These are phyloP conservation scores for Coptodon rendalli DNA, from an alignment of 2,113 vertebrate species.

Conservation along the genomic window DNA sequence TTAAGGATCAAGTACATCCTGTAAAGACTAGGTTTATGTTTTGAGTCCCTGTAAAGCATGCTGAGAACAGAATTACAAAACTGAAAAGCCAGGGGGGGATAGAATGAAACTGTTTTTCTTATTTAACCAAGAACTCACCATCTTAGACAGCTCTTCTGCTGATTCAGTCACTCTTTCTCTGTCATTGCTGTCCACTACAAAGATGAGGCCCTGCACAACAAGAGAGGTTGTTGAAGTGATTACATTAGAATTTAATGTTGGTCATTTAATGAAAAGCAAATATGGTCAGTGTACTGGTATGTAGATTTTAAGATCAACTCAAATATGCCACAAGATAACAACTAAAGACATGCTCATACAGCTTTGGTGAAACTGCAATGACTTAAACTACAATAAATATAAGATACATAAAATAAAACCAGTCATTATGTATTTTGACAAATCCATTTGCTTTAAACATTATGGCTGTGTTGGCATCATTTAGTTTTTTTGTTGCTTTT, in stretches of 20 bases:
- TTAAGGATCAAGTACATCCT: not conserved
- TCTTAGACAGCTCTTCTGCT: slow-evolving; percentile 85
- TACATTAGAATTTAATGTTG: not conserved
- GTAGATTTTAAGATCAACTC: not conserved
- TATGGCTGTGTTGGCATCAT: not conserved
- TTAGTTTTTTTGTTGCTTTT: not conserved
- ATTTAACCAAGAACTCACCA: slow-evolving; percentile 63
- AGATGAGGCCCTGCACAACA: slow-evolving; percentile 82
- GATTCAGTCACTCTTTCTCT: slow-evolving; percentile 85
- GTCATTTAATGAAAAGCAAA: not conserved
- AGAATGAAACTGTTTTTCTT: not conserved
- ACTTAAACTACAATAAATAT: not conserved
- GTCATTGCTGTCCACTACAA: slow-evolving; percentile 94
- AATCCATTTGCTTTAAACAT: not conserved
- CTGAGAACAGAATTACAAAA: not conserved
- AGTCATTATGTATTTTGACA: not conserved
- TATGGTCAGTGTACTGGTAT: not conserved
- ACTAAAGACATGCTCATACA: not conserved
- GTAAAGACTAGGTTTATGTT: not conserved
- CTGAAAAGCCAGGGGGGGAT: not conserved
- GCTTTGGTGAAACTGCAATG: not conserved
- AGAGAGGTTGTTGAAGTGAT: not conserved
- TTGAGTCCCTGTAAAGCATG: not conserved
- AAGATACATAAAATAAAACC: accelerated
- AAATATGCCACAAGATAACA: not conserved